Conservation (phyloP, 2,888 invertebrate species). For the Aelia acuminata region DNA sequence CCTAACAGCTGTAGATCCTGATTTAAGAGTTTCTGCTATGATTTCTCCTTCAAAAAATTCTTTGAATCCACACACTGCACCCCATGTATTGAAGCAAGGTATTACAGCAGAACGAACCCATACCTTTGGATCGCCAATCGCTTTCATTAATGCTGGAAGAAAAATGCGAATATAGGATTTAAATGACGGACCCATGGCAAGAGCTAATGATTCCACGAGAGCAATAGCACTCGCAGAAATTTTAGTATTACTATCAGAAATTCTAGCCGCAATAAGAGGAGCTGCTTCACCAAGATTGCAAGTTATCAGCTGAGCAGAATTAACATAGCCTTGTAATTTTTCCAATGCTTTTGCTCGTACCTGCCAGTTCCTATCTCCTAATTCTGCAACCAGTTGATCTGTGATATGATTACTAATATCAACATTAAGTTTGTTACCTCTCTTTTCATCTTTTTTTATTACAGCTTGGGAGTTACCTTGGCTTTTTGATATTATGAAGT, state of each 20-base stretch:
- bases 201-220: conserved; percentile 86
- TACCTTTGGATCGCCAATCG: conserved; percentile 79
- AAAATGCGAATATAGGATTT: conserved; percentile 85
- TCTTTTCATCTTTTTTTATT: neutral
- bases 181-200: conserved; percentile 83
- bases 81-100: conserved; percentile 87
- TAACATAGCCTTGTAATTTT: conserved; percentile 80
- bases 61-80: conserved; percentile 83
- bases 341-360: conserved; percentile 82
- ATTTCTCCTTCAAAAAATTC: conserved; percentile 91
- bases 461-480: neutral
- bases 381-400: conserved; percentile 82
- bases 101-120: conserved; percentile 86
- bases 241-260: conserved; percentile 93
- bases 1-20: conserved; percentile 84
- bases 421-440: conserved; percentile 75
- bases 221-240: conserved; percentile 88
- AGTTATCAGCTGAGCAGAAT: conserved; percentile 85
- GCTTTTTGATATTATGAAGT: neutral
- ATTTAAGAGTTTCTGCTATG: conserved; percentile 86
- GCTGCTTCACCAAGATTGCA: conserved; percentile 87
- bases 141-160: conserved; percentile 85
- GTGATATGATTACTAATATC: conserved; percentile 89
- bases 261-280: conserved; percentile 80
- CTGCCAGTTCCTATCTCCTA: conserved; percentile 95